Base-by-base conservation (phyloP, 2,888 invertebrate genomes). In the Lydus trimaculatus region DNA sequence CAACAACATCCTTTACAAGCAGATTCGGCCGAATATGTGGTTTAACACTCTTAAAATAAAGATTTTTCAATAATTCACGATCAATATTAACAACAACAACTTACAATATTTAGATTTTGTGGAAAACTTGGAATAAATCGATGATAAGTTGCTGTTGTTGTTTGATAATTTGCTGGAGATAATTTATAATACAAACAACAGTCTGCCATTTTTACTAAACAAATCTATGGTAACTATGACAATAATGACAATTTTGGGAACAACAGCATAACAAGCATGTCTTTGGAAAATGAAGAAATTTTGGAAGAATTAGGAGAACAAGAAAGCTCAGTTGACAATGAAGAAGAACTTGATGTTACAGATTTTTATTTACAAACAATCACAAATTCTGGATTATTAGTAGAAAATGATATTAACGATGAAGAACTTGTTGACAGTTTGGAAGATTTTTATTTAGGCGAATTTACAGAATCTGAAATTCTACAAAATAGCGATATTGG, bases 101-200 rank as follows among this genome's bases (percentile, higher is more conserved):
- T 64, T 71, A 74, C 74, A 64, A 65, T 62, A 61, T 68, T 67
- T 52, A 64, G 73, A n/a, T 69, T 60, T 63, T 68, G 69, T 6
- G 65, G 64, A 13, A 66, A 56, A 20, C 63, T 31, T 15, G 72
- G 71, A 17, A 69, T 70, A 64, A 63, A 69, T 13, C 65, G 64
- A 56, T 71, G 71, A 59, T 59, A 66, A 28, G 31, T 59, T n/a
- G 66, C 64, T 1, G 72, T 66, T 11, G 74, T 67, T 6, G 74
- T 74, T 52, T 67, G 58, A 48, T 66, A 67, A 43, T 72, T 63
- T 58, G 63, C 66, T 4, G 63, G n/a, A 8, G 56, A 28, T 15
- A 33, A 33, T 59, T 59, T 33, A 31, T 31, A 59, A 11, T 33
- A 33, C 17, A 15, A 13, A 13, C 59, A 59, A 33, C 5, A 28